These are phyloP conservation scores for Drosophila pandora DNA, from an alignment of 1,140 invertebrate genomes.

Conservation along the genomic window DNA sequence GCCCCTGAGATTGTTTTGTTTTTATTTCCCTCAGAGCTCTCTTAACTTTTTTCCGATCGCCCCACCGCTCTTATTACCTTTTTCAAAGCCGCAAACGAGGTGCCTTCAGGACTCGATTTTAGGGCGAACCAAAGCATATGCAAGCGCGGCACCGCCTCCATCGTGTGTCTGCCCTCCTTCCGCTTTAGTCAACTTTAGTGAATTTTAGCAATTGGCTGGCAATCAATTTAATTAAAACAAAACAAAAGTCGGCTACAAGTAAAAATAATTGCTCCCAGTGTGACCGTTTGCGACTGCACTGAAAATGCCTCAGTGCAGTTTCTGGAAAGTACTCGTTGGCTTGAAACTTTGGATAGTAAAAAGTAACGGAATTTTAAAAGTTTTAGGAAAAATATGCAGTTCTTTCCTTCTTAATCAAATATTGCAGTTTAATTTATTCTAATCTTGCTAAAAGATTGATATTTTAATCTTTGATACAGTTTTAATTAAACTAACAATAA, in stretches of 20 bases:
- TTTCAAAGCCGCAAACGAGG: conserved; percentile 93
- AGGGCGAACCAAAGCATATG: conserved; percentile 95
- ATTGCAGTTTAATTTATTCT: too few species aligned
- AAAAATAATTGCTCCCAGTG: conserved; percentile 9
- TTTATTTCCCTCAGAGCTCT: conserved; percentile 9
- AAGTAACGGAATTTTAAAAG: neutral
- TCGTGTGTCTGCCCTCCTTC: conserved; percentile 75
- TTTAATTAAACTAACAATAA: too few species aligned
- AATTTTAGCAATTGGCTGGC: conserved; percentile 31
- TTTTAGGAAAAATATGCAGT: too few species aligned
- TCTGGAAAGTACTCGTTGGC: neutral
- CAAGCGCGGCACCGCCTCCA: conserved; percentile 97
- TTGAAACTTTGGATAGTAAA: neutral
- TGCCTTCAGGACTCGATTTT: conserved; percentile 91
- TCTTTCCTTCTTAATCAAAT: too few species aligned
- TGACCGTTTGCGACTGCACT: neutral
- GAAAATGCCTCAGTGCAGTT: neutral
- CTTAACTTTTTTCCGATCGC: conserved; percentile 13
- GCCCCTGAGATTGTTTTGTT: conserved; percentile 17
- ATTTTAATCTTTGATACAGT: too few species aligned
- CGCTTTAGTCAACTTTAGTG: conserved; percentile 13
- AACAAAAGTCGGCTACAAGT: conserved; percentile 41
- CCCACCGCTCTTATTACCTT: conserved; percentile 86
- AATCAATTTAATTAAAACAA: conserved; percentile 36
- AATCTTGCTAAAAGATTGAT: too few species aligned